These are phyloP conservation scores for Illadopsis cleaveri DNA, from an alignment of 2,113 vertebrate genomes.

Conservation along the genomic window DNA sequence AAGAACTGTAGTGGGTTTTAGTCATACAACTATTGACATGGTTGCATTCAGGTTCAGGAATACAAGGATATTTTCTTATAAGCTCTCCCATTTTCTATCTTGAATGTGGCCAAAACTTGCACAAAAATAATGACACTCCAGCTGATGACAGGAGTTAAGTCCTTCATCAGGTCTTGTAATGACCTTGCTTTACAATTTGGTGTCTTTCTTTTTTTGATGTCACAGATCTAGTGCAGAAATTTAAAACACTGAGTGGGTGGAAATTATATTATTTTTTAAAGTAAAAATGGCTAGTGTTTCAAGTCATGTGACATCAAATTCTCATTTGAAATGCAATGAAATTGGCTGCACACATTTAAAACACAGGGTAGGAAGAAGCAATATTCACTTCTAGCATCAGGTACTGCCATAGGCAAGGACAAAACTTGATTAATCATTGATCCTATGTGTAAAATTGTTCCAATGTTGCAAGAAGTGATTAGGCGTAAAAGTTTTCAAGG, in stretches of 20 bases:
- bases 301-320: background rate
- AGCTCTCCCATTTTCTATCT: background rate
- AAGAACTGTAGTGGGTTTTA: background rate
- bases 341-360: background rate
- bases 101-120: background rate
- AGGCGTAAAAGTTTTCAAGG: background rate
- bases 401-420: background rate
- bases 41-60: background rate
- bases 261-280: background rate
- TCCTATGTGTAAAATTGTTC: background rate
- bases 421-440: constrained; percentile 41
- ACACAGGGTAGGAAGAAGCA: background rate
- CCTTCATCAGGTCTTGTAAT: background rate
- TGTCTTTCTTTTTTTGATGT: background rate
- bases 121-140: background rate
- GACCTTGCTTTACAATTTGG: background rate
- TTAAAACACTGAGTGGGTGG: background rate
- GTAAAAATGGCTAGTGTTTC: background rate
- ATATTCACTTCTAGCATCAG: background rate
- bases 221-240: background rate
- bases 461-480: background rate
- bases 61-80: background rate
- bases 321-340: background rate
- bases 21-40: background rate
- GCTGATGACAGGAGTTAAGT: background rate